Conservation (phyloP, 2,888 invertebrate species). For the Eupithecia exiguata region DNA sequence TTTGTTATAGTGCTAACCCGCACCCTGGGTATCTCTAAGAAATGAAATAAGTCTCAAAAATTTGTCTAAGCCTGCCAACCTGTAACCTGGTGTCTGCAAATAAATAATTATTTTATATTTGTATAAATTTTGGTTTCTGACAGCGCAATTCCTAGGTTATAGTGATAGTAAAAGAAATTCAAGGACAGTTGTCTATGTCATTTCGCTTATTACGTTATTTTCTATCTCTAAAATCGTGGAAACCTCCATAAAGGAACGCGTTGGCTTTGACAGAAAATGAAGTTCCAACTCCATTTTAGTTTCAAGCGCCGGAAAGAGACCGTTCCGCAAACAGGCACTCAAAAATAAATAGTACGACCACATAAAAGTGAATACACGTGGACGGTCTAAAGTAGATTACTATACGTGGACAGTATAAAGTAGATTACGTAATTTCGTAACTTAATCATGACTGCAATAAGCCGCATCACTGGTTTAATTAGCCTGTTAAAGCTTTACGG, state of each 20-base stretch:
- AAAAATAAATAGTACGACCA: conserved; percentile 32
- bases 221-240: not conserved
- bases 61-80: not conserved
- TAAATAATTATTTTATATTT: not conserved
- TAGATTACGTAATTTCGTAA: conserved; percentile 19
- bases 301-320: conserved; percentile 5
- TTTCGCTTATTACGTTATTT: not conserved
- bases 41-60: too few species aligned
- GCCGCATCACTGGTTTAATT: conserved; percentile 11
- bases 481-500: not conserved
- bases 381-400: conserved; percentile 24
- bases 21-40: too few species aligned
- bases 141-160: not conserved
- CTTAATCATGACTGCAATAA: conserved; percentile 11
- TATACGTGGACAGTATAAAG: not conserved
- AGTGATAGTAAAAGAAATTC: not conserved
- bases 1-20: too few species aligned
- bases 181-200: not conserved
- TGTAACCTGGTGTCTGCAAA: too few species aligned
- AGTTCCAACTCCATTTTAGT: conserved; percentile 5
- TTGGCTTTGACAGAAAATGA: conserved; percentile 6
- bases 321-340: conserved; percentile 24
- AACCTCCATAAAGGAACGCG: not conserved
- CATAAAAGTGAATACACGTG: conserved; percentile 31
- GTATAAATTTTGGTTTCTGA: not conserved